Evolutionary conservation across 2,888 invertebrate species (phyloP).

Genomic region (Dicyrtomina minuta): DNA sequence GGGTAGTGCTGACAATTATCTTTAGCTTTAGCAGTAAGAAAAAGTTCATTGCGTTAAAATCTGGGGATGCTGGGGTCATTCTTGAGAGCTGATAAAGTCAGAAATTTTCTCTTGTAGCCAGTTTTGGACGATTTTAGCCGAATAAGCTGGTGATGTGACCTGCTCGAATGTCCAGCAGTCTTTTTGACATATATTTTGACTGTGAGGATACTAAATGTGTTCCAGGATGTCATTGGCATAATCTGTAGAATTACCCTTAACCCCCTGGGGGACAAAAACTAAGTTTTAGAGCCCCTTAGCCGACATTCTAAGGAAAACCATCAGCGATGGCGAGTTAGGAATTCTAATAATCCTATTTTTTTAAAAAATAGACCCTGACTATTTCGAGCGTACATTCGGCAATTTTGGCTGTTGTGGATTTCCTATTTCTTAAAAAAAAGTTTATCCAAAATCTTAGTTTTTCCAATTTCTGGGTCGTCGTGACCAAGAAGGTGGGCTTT

Average conservation of each 20-base stretch:
- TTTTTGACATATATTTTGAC: background rate
- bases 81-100: background rate
- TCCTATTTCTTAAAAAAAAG: background rate
- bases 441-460: background rate
- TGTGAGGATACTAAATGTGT: too few relatives aligned
- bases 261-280: constrained; percentile 2
- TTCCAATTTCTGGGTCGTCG: background rate
- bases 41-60: constrained; percentile 9
- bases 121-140: background rate
- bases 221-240: constrained; percentile 2
- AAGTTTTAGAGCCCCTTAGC: background rate
- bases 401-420: background rate
- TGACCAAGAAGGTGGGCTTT: background rate
- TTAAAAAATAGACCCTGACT: background rate
- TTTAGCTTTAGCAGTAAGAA: background rate
- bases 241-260: constrained; percentile 1
- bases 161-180: constrained; percentile 9
- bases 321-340: background rate
- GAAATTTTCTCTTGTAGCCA: background rate
- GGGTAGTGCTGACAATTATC: background rate
- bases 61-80: constrained; percentile 19
- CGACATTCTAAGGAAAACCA: constrained; percentile 3
- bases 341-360: background rate
- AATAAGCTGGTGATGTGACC: constrained; percentile 4
- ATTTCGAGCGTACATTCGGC: background rate